phyloP scores from a whole-genome alignment of 2,888 invertebrate species.

The Drosophila mettleri region DNA sequence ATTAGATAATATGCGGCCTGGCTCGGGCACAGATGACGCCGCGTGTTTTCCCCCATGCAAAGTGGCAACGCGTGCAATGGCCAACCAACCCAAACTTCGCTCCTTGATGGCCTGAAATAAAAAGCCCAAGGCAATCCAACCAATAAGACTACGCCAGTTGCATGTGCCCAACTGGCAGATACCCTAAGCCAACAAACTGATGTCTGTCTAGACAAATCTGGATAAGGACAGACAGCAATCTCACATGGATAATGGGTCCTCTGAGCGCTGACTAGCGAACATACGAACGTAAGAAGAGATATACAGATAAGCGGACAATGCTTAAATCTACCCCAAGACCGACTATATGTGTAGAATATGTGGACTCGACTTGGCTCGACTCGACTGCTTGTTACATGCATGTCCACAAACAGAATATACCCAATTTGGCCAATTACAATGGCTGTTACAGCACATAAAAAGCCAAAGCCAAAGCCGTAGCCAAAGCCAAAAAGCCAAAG shows the following conservation, averaged over 20 bases:
- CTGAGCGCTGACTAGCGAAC: too few species aligned
- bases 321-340: background rate
- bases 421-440: background rate
- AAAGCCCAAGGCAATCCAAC: slow-evolving; percentile 42
- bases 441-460: slow-evolving; percentile 11
- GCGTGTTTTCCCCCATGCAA: slow-evolving; percentile 65
- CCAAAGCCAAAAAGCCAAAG: slow-evolving; percentile 62
- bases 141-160: background rate
- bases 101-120: slow-evolving; percentile 16
- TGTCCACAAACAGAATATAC: background rate
- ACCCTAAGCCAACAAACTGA: background rate
- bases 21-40: slow-evolving; percentile 65
- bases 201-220: too few species aligned
- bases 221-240: background rate
- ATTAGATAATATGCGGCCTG: slow-evolving; percentile 78
- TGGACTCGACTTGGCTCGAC: too few species aligned
- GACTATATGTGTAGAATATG: background rate
- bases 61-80: slow-evolving; percentile 77
- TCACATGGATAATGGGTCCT: background rate
- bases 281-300: too few species aligned
- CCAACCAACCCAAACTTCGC: slow-evolving; percentile 12
- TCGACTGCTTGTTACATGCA: background rate
- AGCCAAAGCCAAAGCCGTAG: slow-evolving; percentile 40
- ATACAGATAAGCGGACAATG: too few species aligned
- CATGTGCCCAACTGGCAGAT: background rate